Evolutionary conservation across 2,113 vertebrate genomes (phyloP), one percentile per base, ranked within the genome.

Genomic region (Catagonus wagneri): DNA sequence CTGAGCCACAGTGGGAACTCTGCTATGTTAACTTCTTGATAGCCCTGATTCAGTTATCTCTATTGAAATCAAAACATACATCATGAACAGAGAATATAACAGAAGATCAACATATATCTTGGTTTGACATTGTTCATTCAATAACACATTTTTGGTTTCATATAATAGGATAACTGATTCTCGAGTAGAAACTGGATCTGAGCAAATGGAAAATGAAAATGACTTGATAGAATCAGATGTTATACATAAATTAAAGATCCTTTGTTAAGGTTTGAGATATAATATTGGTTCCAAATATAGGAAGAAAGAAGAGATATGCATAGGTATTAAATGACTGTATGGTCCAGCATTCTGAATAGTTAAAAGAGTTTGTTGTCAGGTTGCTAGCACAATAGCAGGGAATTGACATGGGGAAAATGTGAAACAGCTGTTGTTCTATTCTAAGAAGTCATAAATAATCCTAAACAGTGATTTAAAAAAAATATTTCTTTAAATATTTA

Each of bases 401-500:
- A 13, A 93, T 27, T 83, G 75, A 90, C 20, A 85, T 13, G 2
- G 50, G 56, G 4, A 65, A 92, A 80, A 97, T 68, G 8, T 63
- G 39, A 92, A 97, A 92, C 63, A 90, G 71, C 56, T 95, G 36
- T 84, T 78, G 10, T 74, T 92, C 58, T 50, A 71, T 60, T 95
- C 56, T 93, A 83, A 65, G 56, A 90, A 90, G 75, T 79, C 50
- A 75, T 93, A 94, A 58, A 81, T 94, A 92, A 89, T 79, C 19
- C n/a, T 86, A 65, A 83, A n/a, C n/a, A 92, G 25, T 83, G 32
- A 78, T 90, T 87, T 71, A 32, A 12, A 22, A 23, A 54, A 78
- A 68, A 88, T 50, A 22, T 87, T 60, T 89, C 71, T 60, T 75
- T 86, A 17, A 94, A 92, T 19, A 79, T 92, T 78, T 86, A 61